phyloP scores from a whole-genome alignment of 2,888 invertebrate species.

The Esperia sulphurella region DNA sequence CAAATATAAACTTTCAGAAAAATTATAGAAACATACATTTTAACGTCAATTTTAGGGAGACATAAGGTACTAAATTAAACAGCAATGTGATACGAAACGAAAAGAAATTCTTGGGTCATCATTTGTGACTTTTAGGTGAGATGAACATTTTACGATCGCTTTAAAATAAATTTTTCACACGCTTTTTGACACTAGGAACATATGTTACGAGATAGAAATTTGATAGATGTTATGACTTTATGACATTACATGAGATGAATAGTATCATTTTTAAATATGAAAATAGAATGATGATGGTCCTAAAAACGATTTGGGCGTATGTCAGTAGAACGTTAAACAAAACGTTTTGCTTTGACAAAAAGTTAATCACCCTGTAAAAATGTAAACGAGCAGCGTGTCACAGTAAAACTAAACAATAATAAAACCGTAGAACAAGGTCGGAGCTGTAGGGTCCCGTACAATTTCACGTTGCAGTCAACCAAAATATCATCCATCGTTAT shows the following conservation, averaged over 20 bases:
- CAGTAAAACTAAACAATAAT: slow-evolving; percentile 59
- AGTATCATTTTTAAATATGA: slow-evolving; percentile 60
- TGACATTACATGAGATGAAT: slow-evolving; percentile 58
- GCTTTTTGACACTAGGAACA: slow-evolving; percentile 49
- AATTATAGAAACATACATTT: slow-evolving; percentile 6
- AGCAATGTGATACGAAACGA: slow-evolving; percentile 9
- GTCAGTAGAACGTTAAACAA: slow-evolving; percentile 45
- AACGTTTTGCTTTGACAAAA: slow-evolving; percentile 70
- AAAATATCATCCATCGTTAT: background rate
- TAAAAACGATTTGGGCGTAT: slow-evolving; percentile 28
- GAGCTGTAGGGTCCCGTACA: slow-evolving; percentile 27
- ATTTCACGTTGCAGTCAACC: background rate
- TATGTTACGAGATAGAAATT: slow-evolving; percentile 48
- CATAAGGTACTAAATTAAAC: slow-evolving; percentile 15
- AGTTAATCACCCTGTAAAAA: slow-evolving; percentile 65
- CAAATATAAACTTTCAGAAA: slow-evolving; percentile 13
- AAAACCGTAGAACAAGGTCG: slow-evolving; percentile 39
- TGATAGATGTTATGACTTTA: slow-evolving; percentile 66
- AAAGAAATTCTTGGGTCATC: slow-evolving; percentile 27
- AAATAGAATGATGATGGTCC: slow-evolving; percentile 18
- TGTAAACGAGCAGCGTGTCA: slow-evolving; percentile 62
- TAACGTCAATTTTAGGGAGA: slow-evolving; percentile 7
- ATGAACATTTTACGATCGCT: slow-evolving; percentile 58
- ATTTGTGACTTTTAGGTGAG: slow-evolving; percentile 64
- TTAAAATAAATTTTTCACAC: slow-evolving; percentile 67